Percentiles rank a stretch among this genome's conserved stretches.
Evolutionary conservation across 2,797 vertebrate genomes (phyloP).

Genomic region (Morelia viridis): DNA sequence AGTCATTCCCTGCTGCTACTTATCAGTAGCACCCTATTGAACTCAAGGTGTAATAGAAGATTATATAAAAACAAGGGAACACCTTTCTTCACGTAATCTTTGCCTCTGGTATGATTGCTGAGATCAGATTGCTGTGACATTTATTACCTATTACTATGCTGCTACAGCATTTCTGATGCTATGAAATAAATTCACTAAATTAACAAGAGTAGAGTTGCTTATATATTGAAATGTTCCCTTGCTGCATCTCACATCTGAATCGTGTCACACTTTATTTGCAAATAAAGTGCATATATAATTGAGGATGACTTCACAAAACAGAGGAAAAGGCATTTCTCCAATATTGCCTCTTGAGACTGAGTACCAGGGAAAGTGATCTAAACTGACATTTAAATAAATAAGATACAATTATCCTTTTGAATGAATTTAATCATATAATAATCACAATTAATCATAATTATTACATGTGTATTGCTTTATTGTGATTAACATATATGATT

Average conservation of each 20-base stretch:
- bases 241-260: not conserved
- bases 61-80: not conserved
- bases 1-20: not conserved
- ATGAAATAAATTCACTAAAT: not conserved
- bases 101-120: not conserved
- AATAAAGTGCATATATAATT: not conserved
- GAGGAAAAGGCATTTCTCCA: not conserved
- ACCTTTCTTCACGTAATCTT: conserved; percentile 4
- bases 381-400: too few relatives aligned
- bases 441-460: too few relatives aligned
- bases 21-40: not conserved
- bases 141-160: not conserved
- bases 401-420: too few relatives aligned
- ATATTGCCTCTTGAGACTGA: too few relatives aligned
- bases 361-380: too few relatives aligned
- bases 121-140: not conserved
- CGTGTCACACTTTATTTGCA: not conserved
- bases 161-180: conserved; percentile 16
- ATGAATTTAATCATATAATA: too few relatives aligned
- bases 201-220: not conserved
- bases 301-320: not conserved
- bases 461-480: too few relatives aligned
- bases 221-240: conserved; percentile 1
- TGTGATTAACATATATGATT: too few relatives aligned
- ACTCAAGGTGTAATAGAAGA: not conserved